phyloP scores from a whole-genome alignment of 2,797 vertebrate species.

The Vespertilio murinus region DNA sequence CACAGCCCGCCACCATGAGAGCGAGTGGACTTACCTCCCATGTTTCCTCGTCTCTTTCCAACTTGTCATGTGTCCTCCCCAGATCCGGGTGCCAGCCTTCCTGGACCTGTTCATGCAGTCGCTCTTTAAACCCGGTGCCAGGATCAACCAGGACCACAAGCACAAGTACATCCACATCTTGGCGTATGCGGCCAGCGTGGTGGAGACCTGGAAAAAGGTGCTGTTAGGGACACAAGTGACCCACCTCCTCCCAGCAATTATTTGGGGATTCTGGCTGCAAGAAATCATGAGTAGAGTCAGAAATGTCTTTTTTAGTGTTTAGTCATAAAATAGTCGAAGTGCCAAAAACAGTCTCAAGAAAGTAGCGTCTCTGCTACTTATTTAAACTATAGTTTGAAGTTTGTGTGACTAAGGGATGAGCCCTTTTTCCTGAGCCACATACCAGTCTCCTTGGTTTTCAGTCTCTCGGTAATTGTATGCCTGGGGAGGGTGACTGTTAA shows the following conservation, averaged over 20 bases:
- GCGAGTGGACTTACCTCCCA: accelerated
- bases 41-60: too few relatives aligned
- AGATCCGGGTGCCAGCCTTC: constrained; percentile 97
- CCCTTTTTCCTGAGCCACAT: background rate
- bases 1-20: background rate
- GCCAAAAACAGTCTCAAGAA: background rate
- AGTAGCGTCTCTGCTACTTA: accelerated
- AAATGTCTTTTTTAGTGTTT: background rate
- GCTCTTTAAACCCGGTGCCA: constrained; percentile 96
- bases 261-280: background rate
- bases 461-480: background rate
- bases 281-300: background rate
- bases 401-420: too few relatives aligned
- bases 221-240: background rate
- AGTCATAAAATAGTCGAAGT: background rate
- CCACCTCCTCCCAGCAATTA: background rate
- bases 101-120: constrained; percentile 99
- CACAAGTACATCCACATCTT: constrained; percentile 99
- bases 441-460: background rate
- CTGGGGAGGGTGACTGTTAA: background rate
- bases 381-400: background rate
- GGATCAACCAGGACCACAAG: constrained; percentile 99
- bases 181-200: constrained; percentile 97
- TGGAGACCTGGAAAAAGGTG: constrained; percentile 99
- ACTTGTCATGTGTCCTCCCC: background rate